Evolutionary conservation across 1,140 invertebrate genomes (phyloP).

Genomic region (Meteorus sp.): DNA sequence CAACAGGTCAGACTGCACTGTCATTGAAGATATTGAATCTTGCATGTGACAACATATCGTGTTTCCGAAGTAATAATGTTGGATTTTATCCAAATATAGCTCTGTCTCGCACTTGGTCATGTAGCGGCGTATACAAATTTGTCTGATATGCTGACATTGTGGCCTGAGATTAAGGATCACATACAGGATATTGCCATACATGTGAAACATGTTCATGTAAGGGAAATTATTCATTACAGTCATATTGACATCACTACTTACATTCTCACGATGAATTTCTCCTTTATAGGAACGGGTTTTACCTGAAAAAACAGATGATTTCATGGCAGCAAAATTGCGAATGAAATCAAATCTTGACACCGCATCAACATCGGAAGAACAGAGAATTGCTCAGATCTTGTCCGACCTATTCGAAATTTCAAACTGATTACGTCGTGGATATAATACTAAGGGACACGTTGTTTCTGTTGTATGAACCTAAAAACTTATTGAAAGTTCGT

Average conservation of each 20-base stretch:
- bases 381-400: slow-evolving; percentile 42
- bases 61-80: too few species aligned
- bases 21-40: too few species aligned
- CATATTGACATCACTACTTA: slow-evolving; percentile 1
- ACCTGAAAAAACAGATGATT: slow-evolving; percentile 53
- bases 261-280: background rate
- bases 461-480: too few species aligned
- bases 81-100: too few species aligned
- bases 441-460: too few species aligned
- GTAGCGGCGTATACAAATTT: slow-evolving; percentile 43
- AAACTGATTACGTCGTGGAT: too few species aligned
- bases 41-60: too few species aligned
- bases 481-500: too few species aligned
- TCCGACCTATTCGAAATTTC: slow-evolving; percentile 45
- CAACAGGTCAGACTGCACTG: slow-evolving; percentile 69
- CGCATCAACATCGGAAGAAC: slow-evolving; percentile 37
- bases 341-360: slow-evolving; percentile 40
- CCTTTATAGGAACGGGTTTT: slow-evolving; percentile 48
- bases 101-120: slow-evolving; percentile 53
- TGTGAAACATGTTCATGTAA: slow-evolving; percentile 53
- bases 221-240: background rate
- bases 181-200: slow-evolving; percentile 45
- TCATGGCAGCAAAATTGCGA: slow-evolving; percentile 47
- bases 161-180: slow-evolving; percentile 50
- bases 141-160: slow-evolving; percentile 46